Percentiles rank a stretch among this genome's conserved stretches.
Evolutionary conservation across 2,797 vertebrate genomes (phyloP).

Genomic region (Notoglanidium macrostoma): DNA sequence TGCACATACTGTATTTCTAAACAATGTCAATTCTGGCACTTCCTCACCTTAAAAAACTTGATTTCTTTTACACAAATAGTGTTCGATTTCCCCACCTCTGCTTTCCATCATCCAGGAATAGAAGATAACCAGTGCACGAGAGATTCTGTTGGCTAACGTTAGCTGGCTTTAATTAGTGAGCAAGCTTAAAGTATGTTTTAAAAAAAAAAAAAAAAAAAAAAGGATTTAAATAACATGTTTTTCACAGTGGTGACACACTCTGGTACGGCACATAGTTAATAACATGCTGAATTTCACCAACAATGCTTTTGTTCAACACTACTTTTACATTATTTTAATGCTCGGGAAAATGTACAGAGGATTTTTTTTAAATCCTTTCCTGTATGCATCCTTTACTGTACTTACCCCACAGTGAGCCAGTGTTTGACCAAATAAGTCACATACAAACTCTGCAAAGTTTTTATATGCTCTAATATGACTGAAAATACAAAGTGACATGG

Average conservation of each 20-base stretch:
- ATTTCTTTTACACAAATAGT: background rate
- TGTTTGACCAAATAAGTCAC: background rate
- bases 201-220: background rate
- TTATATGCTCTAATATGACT: background rate
- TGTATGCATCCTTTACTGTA: background rate
- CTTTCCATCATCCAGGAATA: background rate
- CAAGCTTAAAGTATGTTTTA: background rate
- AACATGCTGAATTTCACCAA: background rate
- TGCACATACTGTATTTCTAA: background rate
- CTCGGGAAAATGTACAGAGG: background rate
- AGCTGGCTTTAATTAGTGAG: conserved; percentile 11
- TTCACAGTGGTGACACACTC: background rate
- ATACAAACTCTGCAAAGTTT: background rate
- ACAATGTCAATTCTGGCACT: background rate
- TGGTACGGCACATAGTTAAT: background rate
- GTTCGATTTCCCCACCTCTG: background rate
- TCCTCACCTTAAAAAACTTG: background rate
- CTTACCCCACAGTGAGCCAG: background rate
- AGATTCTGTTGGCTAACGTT: background rate
- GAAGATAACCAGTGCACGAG: background rate
- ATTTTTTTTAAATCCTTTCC: background rate
- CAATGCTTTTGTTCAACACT: background rate
- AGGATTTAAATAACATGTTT: background rate
- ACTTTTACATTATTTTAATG: background rate
- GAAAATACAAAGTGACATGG: background rate